Conservation (phyloP, 2,797 vertebrate species). For the Urophycis tenuis region DNA sequence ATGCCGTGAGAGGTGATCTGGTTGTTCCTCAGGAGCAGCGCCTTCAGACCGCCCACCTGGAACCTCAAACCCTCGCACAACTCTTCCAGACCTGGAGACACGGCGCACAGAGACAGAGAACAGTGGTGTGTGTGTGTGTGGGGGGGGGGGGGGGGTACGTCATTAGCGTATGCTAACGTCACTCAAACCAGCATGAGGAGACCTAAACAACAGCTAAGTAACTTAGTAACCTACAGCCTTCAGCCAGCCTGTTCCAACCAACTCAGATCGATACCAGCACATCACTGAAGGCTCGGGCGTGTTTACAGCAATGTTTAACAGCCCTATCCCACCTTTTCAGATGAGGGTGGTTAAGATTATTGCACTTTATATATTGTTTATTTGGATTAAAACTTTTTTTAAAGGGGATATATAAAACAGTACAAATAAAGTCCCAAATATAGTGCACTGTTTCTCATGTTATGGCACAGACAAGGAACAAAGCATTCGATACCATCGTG, state of each 20-base stretch:
- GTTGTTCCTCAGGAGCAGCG: conserved; percentile 68
- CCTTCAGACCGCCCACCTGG: conserved; percentile 60
- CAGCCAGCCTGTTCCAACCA: too few species aligned
- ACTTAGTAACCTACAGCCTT: too few species aligned
- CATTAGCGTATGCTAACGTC: too few species aligned
- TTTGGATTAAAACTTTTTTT: not conserved
- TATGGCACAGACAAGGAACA: not conserved
- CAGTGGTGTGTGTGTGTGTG: too few species aligned
- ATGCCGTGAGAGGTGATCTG: conserved; percentile 65
- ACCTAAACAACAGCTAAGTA: too few species aligned
- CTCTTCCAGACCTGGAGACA: conserved; percentile 68
- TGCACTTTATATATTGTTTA: not conserved
- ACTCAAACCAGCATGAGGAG: too few species aligned
- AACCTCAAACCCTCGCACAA: conserved; percentile 66
- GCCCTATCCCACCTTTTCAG: not conserved
- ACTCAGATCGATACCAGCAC: not conserved
- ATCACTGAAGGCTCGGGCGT: not conserved
- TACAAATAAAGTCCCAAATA: not conserved
- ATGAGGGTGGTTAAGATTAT: not conserved
- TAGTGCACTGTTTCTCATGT: not conserved
- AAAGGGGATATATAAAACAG: not conserved
- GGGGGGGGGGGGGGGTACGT: too few species aligned
- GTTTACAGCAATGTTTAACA: not conserved
- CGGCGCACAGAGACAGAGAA: not conserved
- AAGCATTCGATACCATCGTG: not conserved